phyloP scores from a whole-genome alignment of 2,888 invertebrate genomes.

The Mythimna impura region DNA sequence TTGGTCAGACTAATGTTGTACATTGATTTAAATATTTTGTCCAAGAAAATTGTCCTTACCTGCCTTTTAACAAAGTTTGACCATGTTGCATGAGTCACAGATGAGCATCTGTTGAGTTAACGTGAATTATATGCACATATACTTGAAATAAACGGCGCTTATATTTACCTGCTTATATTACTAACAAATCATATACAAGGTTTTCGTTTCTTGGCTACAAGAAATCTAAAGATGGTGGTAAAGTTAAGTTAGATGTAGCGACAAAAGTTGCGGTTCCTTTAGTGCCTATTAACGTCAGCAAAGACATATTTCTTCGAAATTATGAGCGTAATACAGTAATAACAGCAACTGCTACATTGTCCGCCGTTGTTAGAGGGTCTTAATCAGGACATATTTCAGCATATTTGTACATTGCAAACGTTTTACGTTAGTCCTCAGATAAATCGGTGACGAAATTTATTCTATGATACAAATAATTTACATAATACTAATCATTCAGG shows the following conservation, averaged over 20 bases:
- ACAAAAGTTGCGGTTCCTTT: slow-evolving; percentile 42
- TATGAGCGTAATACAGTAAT: not conserved
- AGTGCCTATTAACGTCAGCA: slow-evolving; percentile 53
- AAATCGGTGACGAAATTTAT: not conserved
- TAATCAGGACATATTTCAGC: not conserved
- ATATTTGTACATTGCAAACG: not conserved
- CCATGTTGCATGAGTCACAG: too few relatives aligned
- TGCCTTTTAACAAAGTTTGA: not conserved
- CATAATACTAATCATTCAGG: not conserved
- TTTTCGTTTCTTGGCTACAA: slow-evolving; percentile 14
- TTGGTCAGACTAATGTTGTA: not conserved
- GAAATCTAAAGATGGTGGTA: slow-evolving; percentile 8
- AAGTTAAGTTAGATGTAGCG: slow-evolving; percentile 9
- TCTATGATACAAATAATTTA: not conserved
- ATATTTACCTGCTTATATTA: not conserved
- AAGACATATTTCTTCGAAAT: slow-evolving; percentile 51
- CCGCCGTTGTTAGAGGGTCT: not conserved
- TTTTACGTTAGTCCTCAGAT: not conserved
- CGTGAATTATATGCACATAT: not conserved
- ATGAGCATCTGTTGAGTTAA: not conserved
- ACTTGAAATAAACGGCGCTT: not conserved
- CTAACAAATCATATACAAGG: not conserved
- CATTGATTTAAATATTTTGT: not conserved
- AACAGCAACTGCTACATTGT: not conserved
- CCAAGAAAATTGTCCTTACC: too few relatives aligned